Evolutionary conservation across 2,888 invertebrate species (phyloP), one percentile per base, ranked within the genome.

Genomic region (Drosophila paramelanica): DNA sequence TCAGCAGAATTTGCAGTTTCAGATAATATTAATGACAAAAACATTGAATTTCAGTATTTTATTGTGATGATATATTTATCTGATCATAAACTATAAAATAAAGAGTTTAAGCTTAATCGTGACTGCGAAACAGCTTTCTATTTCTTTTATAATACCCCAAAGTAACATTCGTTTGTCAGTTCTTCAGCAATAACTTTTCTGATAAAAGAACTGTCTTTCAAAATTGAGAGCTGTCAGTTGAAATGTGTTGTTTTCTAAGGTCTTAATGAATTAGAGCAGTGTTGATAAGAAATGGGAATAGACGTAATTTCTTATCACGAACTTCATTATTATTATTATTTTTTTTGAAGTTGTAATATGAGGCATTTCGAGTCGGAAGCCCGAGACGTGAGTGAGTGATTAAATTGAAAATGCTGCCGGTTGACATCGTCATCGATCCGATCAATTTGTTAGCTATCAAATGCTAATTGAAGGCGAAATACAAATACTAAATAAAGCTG

Each of bases 401-500:
- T 75, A 67, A 42, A 49, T 27, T 11, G 31, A 50, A 67, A 65
- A 47, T 65, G 62, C 50, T 66, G 61, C 17, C 57, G 43, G 71
- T 14, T 76, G 77, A 76, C 77, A 79, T 71, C 64, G 76, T 60
- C 72, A 70, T 57, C 52, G 43, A 64, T 65, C 43, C 38, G 17
- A 45, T 57, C 42, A 51, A 61, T 68, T 64, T 47, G 50, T 66
- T 78, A 80, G 66, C 77, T 50, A 59, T 73, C 60, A 45, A 47
- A 57, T 60, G 88, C 75, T 88, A 89, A 89, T 88, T 84, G 73
- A 72, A 81, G 61, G 31, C 46, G 50, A 57, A 64, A 73, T 42
- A 31, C 23, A 41, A 20, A 13, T n/a, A 43, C 55, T 33, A 31
- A 50, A 47, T 69, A 46, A 59, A 73, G 42, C 53, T 61, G 64